Evolutionary conservation across 2,888 invertebrate genomes (phyloP).

Genomic region (Drosophila sordidapex): DNA sequence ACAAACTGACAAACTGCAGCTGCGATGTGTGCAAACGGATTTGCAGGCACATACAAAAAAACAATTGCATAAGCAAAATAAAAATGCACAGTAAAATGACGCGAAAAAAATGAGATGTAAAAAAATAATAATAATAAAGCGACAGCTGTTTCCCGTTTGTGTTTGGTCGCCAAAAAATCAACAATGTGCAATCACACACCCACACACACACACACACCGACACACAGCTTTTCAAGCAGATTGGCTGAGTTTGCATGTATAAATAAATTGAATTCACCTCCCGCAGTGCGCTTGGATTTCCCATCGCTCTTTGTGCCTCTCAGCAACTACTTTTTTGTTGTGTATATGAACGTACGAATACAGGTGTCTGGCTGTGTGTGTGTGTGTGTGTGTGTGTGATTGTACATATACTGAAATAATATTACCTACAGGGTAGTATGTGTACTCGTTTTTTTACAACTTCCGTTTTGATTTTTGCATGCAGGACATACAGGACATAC

Average conservation of each 20-base stretch:
- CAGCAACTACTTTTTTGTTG: slow-evolving; percentile 41
- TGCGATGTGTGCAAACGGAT: slow-evolving; percentile 28
- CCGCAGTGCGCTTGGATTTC: slow-evolving; percentile 51
- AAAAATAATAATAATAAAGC: slow-evolving; percentile 57
- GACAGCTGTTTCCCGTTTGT: slow-evolving; percentile 68
- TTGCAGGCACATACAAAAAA: slow-evolving; percentile 14
- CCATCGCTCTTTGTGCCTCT: slow-evolving; percentile 32
- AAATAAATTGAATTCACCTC: slow-evolving; percentile 59
- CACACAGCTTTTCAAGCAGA: slow-evolving; percentile 15
- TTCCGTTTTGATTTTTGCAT: slow-evolving; percentile 62
- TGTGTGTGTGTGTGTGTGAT: slow-evolving; percentile 7
- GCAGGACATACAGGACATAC: slow-evolving; percentile 29
- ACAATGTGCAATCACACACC: slow-evolving; percentile 62
- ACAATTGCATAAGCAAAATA: slow-evolving; percentile 9
- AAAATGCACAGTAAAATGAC: slow-evolving; percentile 1
- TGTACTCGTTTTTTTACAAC: slow-evolving; percentile 68
- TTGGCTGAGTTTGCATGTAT: slow-evolving; percentile 20
- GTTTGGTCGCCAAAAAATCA: slow-evolving; percentile 74
- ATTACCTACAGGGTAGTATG: slow-evolving; percentile 42
- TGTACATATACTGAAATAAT: slow-evolving; percentile 19
- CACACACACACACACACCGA: slow-evolving; percentile 17
- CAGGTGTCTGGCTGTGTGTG: slow-evolving; percentile 5
- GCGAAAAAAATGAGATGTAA: slow-evolving; percentile 16
- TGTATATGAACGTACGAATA: slow-evolving; percentile 8
- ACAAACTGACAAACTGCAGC: slow-evolving; percentile 11